Base-by-base conservation (phyloP, 2,888 invertebrate genomes). In the Hyalella azteca region DNA sequence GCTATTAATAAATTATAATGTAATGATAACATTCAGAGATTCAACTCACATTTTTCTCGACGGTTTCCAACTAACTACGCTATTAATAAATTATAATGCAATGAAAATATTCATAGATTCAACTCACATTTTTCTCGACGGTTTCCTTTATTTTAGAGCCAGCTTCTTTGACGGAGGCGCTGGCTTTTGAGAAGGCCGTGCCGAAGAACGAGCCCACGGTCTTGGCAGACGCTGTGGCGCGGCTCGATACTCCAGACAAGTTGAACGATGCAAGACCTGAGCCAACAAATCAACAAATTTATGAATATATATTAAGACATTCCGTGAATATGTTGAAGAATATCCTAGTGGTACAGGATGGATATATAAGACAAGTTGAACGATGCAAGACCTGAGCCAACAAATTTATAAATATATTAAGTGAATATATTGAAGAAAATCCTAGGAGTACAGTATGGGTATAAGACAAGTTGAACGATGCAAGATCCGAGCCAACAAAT, bases 171-270 rank as follows among this genome's bases (percentile, higher is more conserved):
- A 95, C 95, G 86, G 93, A 94, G 87, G 95, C 95, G 49, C 97
- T 95, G 81, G 97, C 97, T 90, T 96, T 97, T 90, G 96, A 97
- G 86, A 97, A 96, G 85, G 97, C 95, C 85, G 95, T 95, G 90
- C 95, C 97, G 86, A 97, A 91, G 90, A 96, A 96, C 89, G 92
- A 95, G 85, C 96, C 96, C 87, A 96, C 92, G 78, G 93, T 94
- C 90, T 96, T 96, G 86, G 95, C 95, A 77, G 78, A 60, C 49
- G 81, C 82, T 13, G 79, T 81, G 79, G 82, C 82, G 82, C 77
- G 78, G 73, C 82, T 85, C 84, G 83, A 82, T 77, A 84, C 84
- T 2, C 85, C 86, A 2, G 82, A 85, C 60, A 85, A 77, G 79
- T 85, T 81, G 79, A 83, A 81, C 13, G 75, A 75, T 49, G 77